Conservation (phyloP, 2,113 vertebrate species). For the Ptilonorhynchus violaceus region DNA sequence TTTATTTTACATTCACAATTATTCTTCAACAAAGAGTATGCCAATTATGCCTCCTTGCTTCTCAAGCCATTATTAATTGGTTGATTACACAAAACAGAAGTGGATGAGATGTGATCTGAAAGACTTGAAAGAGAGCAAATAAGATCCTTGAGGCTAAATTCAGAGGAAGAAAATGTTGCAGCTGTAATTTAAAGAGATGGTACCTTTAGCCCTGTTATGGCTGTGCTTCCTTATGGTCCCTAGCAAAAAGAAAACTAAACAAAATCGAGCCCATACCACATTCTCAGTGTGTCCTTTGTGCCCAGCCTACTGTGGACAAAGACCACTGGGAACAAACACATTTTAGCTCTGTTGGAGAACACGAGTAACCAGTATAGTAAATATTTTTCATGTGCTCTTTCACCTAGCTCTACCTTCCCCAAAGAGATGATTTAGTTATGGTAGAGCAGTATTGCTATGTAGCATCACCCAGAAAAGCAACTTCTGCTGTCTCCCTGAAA, state of each 20-base stretch:
- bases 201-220: background rate
- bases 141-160: background rate
- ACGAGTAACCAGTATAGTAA: background rate
- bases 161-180: background rate
- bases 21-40: background rate
- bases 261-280: background rate
- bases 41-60: background rate
- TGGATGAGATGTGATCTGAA: background rate
- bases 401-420: background rate
- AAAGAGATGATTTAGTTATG: background rate
- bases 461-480: background rate
- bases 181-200: background rate
- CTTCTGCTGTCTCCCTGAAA: background rate
- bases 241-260: background rate
- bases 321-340: fast-evolving
- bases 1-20: background rate
- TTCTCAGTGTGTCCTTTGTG: background rate
- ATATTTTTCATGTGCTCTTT: background rate
- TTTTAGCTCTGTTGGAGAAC: background rate
- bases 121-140: background rate
- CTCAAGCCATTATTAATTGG: slow-evolving; percentile 5
- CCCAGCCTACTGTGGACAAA: background rate
- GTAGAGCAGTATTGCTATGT: background rate
- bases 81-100: slow-evolving; percentile 18
- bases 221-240: background rate